Conservation (phyloP, 2,113 vertebrate genomes). For the Candoia aspera region DNA sequence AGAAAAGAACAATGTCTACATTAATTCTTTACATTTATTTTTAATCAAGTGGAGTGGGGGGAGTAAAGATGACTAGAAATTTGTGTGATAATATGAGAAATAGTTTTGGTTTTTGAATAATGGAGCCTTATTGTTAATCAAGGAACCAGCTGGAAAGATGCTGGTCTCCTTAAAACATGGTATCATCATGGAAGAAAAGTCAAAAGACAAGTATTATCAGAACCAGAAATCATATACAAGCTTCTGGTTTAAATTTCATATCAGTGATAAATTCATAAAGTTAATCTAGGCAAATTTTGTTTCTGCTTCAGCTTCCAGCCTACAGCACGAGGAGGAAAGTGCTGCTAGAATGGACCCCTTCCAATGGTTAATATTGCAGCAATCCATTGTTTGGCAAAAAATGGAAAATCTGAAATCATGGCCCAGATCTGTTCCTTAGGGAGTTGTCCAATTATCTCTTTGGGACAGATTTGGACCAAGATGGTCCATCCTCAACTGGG, state of each 20-base stretch:
- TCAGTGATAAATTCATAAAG: not conserved
- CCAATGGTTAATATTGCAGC: not conserved
- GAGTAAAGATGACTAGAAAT: not conserved
- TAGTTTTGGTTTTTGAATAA: not conserved
- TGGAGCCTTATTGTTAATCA: not conserved
- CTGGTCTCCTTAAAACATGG: not conserved
- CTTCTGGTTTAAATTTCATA: not conserved
- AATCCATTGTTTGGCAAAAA: not conserved
- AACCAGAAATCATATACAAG: not conserved
- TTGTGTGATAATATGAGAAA: not conserved
- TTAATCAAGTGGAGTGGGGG: not conserved
- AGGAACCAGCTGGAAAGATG: not conserved
- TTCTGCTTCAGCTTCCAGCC: not conserved
- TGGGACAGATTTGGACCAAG: not conserved
- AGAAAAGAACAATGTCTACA: not conserved
- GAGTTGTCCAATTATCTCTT: not conserved
- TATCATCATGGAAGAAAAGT: not conserved
- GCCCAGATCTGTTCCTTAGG: not conserved
- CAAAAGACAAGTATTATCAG: not conserved
- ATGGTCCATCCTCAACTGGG: not conserved
- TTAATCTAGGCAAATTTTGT: not conserved
- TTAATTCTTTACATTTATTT: conserved; percentile 17
- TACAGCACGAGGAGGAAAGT: not conserved
- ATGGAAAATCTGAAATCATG: not conserved
- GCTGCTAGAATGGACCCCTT: not conserved